Evolutionary conservation across 2,888 invertebrate genomes (phyloP).

Genomic region (Galerucella pusilla): DNA sequence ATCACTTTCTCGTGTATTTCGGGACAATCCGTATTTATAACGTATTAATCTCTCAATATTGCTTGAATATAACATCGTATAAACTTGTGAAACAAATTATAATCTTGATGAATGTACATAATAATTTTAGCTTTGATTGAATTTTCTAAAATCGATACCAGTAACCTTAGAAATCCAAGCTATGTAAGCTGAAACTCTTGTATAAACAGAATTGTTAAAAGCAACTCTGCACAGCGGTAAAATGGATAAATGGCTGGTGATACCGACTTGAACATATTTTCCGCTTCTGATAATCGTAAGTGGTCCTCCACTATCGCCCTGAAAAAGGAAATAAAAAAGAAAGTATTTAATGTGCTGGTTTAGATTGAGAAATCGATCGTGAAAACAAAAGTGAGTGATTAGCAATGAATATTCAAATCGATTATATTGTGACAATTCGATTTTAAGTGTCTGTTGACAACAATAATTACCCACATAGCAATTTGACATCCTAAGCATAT

Average conservation of each 20-base stretch:
- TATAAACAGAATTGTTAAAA: slow-evolving; percentile 63
- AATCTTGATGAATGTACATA: background rate
- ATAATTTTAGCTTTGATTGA: slow-evolving; percentile 44
- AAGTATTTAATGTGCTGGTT: background rate
- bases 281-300: slow-evolving; percentile 55
- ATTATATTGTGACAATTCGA: too few species aligned
- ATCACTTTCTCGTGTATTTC: too few species aligned
- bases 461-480: too few species aligned
- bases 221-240: slow-evolving; percentile 59
- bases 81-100: too few species aligned
- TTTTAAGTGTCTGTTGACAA: too few species aligned
- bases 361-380: too few species aligned
- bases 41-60: too few species aligned
- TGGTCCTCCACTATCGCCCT: slow-evolving; percentile 64
- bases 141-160: slow-evolving; percentile 58
- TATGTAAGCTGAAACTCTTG: slow-evolving; percentile 60
- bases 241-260: slow-evolving; percentile 61
- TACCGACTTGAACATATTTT: slow-evolving; percentile 59
- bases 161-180: slow-evolving; percentile 60
- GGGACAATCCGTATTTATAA: too few species aligned
- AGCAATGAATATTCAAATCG: too few species aligned
- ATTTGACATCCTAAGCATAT: too few species aligned
- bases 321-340: slow-evolving; percentile 40
- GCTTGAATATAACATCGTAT: too few species aligned
- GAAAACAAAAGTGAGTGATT: too few species aligned